phyloP scores from a whole-genome alignment of 1,140 invertebrate genomes.

The Nixonia krombeini region DNA sequence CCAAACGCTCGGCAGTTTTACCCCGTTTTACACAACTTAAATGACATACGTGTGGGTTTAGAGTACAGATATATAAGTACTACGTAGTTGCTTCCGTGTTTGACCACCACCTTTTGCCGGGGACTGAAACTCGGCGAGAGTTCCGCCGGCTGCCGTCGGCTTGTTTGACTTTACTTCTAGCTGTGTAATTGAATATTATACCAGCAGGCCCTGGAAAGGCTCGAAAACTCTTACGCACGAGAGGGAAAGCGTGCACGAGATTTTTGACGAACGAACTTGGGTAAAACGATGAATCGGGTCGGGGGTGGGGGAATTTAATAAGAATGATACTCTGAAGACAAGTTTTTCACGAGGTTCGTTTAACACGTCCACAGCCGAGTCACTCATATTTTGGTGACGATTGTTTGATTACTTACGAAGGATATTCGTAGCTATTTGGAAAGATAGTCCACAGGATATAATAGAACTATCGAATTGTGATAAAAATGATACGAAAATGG shows the following conservation, averaged over 20 bases:
- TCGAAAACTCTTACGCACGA: constrained; percentile 50
- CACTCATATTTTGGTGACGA: no score
- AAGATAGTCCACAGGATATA: no score
- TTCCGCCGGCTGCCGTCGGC: constrained; percentile 46
- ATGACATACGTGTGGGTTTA: not conserved
- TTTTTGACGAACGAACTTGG: constrained; percentile 38
- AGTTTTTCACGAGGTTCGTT: no score
- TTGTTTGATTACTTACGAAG: no score
- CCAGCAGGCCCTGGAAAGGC: constrained; percentile 50
- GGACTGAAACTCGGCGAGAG: constrained; percentile 40
- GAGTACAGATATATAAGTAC: constrained; percentile 29
- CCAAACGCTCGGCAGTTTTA: not conserved
- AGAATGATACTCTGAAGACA: constrained; percentile 9
- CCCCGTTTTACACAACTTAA: not conserved
- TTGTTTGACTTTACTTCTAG: constrained; percentile 59
- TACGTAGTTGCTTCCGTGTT: constrained; percentile 43
- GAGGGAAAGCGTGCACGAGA: constrained; percentile 40
- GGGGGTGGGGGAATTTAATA: constrained; percentile 25
- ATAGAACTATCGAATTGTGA: no score
- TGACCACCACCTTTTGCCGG: constrained; percentile 43
- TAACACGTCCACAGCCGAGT: no score
- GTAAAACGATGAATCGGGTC: constrained; percentile 12
- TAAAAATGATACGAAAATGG: no score
- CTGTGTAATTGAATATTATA: constrained; percentile 60
- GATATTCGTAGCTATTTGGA: no score